phyloP scores from a whole-genome alignment of 37 sponge, comb jelly and placozoan genomes.

The Aplysina aerophoba region DNA sequence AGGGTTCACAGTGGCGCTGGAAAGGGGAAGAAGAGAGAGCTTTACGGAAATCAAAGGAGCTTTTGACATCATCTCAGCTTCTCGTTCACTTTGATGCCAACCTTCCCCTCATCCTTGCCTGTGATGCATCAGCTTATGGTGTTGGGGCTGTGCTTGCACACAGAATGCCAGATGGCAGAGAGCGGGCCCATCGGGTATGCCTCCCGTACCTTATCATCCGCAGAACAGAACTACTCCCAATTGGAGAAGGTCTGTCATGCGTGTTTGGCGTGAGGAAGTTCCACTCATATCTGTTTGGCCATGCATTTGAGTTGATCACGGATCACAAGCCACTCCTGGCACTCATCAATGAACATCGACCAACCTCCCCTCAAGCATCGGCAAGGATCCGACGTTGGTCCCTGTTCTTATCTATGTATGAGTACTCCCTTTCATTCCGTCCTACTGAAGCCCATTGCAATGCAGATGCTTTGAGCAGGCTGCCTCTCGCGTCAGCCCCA shows the following conservation, averaged over 20 bases:
- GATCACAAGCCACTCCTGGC: constrained; percentile 26
- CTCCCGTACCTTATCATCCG: background rate
- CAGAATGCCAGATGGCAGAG: background rate
- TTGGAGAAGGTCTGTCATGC: constrained; percentile 32
- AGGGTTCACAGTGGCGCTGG: constrained; percentile 47
- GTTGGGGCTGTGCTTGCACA: background rate
- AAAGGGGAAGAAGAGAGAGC: constrained; percentile 12
- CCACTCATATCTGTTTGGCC: constrained; percentile 18
- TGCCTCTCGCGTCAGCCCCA: background rate
- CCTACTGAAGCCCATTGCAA: background rate
- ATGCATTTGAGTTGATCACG: background rate
- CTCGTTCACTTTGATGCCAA: constrained; percentile 30
- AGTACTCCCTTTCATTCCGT: background rate
- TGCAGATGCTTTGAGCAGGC: background rate
- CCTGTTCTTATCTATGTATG: background rate
- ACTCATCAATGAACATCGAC: background rate
- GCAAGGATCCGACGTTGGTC: background rate
- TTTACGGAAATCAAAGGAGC: constrained; percentile 45
- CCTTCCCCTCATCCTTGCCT: constrained; percentile 9
- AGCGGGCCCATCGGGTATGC: background rate
- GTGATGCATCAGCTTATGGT: constrained; percentile 36
- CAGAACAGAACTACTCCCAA: constrained; percentile 36
- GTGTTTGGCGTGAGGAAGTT: constrained; percentile 25
- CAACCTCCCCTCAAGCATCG: background rate
- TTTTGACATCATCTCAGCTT: constrained; percentile 44